Percentiles rank a stretch among this genome's conserved stretches.
These are phyloP conservation scores for Bufo gargarizans DNA, from an alignment of 2,113 vertebrate genomes.

Conservation along the genomic window DNA sequence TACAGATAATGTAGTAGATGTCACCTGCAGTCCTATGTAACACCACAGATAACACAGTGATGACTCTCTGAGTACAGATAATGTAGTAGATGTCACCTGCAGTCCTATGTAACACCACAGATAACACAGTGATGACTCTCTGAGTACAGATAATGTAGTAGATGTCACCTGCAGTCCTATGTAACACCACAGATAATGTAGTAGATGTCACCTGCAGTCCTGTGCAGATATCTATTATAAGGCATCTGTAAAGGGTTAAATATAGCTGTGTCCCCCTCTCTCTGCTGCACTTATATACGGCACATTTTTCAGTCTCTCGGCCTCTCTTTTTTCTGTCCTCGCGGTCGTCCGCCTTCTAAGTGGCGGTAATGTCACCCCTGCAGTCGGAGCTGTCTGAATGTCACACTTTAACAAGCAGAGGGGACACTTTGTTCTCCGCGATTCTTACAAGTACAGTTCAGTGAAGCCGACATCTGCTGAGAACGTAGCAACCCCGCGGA, in stretches of 20 bases:
- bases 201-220: too few species aligned
- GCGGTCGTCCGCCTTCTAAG: neutral
- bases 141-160: too few species aligned
- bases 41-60: too few species aligned
- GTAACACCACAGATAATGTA: too few species aligned
- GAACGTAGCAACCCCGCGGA: neutral
- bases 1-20: too few species aligned
- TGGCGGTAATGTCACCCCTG: conserved; percentile 2
- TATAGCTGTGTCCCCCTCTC: rapidly evolving
- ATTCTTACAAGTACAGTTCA: neutral
- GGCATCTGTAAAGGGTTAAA: neutral
- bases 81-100: too few species aligned
- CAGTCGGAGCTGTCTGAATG: neutral
- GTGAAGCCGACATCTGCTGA: neutral
- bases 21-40: too few species aligned
- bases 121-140: too few species aligned
- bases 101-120: too few species aligned
- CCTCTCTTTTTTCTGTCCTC: neutral
- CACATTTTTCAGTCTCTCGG: neutral
- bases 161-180: too few species aligned
- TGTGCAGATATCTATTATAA: neutral
- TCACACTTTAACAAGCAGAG: neutral
- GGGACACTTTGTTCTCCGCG: neutral
- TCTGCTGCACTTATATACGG: neutral
- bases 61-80: too few species aligned